Percentiles rank a stretch among this genome's conserved stretches.
Evolutionary conservation across 92 coral and sea anemone genomes (phyloP).

Genomic region (Palythoa grandis): DNA sequence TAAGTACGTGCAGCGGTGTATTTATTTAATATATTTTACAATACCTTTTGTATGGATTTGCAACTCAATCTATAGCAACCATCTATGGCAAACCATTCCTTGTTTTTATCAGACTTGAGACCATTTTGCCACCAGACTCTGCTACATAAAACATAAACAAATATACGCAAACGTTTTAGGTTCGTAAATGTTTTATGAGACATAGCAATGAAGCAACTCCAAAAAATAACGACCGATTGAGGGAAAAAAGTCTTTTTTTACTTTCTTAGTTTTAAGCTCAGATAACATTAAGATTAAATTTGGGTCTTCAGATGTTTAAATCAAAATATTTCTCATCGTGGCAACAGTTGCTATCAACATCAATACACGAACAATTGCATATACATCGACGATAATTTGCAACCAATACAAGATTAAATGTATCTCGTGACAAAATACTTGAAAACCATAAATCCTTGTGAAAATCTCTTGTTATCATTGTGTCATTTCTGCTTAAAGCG

Average conservation of each 20-base stretch:
- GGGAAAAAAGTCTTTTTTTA: neutral
- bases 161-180: neutral
- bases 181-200: no score
- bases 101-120: no score
- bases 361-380: neutral
- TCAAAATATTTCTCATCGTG: constrained; percentile 21
- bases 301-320: neutral
- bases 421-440: neutral
- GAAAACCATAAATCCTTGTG: neutral
- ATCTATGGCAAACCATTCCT: no score
- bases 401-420: neutral
- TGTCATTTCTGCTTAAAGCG: neutral
- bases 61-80: no score
- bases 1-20: no score
- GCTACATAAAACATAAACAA: no score
- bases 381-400: neutral
- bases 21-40: no score
- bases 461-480: neutral
- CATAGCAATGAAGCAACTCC: neutral
- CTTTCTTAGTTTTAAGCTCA: neutral
- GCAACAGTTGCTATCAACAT: constrained; percentile 35
- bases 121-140: no score
- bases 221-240: no score
- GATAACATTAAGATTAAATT: neutral
- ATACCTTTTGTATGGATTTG: no score